Conservation (phyloP, 2,888 invertebrate species). For the Phyto melanocephala region DNA sequence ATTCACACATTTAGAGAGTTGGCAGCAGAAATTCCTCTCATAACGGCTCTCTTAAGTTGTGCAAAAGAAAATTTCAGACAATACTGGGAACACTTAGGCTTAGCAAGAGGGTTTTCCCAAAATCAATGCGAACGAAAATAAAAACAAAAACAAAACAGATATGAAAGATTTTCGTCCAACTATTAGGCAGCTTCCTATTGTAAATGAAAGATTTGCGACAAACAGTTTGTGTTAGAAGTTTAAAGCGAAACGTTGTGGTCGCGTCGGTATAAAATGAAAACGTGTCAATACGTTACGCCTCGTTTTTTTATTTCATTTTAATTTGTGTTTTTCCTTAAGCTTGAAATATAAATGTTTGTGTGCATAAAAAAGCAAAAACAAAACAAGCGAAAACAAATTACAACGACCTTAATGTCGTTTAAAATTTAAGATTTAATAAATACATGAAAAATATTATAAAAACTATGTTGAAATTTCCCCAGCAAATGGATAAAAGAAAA, state of each 20-base stretch:
- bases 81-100: conserved; percentile 51
- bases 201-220: conserved; percentile 49
- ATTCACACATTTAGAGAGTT: too few species aligned
- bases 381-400: conserved; percentile 33
- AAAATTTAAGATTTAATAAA: conserved; percentile 38
- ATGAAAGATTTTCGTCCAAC: conserved; percentile 28
- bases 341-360: conserved; percentile 4
- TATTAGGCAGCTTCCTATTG: conserved; percentile 22
- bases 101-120: conserved; percentile 17
- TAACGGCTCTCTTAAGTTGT: too few species aligned
- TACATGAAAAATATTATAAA: background rate
- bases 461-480: conserved; percentile 18
- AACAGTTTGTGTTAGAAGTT: conserved; percentile 59
- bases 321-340: background rate
- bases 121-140: background rate
- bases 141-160: background rate
- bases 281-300: conserved; percentile 53
- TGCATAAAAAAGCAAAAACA: background rate
- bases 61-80: background rate
- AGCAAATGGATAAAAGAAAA: background rate
- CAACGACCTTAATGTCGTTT: conserved; percentile 53
- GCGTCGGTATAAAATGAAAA: conserved; percentile 39
- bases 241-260: conserved; percentile 58
- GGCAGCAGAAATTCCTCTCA: too few species aligned
- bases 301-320: conserved; percentile 19